Evolutionary conservation across 2,888 invertebrate genomes (phyloP).

Genomic region (Eilema griseolum): DNA sequence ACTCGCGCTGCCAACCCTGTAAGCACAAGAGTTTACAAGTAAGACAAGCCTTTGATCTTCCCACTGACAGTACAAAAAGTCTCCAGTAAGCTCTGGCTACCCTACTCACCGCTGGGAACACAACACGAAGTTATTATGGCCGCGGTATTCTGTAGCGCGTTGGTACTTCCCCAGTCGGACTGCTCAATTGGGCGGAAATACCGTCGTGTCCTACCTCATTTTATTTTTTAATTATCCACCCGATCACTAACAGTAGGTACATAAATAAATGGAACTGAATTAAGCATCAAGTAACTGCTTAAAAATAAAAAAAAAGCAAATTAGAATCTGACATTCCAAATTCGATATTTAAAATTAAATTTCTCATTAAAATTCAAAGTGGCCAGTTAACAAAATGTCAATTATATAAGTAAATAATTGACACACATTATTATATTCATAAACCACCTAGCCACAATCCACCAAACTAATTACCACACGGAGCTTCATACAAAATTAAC

Average conservation of each 20-base stretch:
- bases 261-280: background rate
- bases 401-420: constrained; percentile 1
- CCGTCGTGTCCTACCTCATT: background rate
- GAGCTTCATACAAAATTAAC: constrained; percentile 20
- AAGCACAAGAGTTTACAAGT: too few species aligned
- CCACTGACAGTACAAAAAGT: too few species aligned
- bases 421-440: constrained; percentile 10
- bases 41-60: too few species aligned
- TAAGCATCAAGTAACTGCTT: background rate
- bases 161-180: too few species aligned
- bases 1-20: too few species aligned
- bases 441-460: constrained; percentile 5
- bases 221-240: background rate
- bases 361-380: constrained; percentile 1
- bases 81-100: too few species aligned
- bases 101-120: too few species aligned
- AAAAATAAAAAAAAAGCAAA: background rate
- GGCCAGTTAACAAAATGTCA: constrained; percentile 6
- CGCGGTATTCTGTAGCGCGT: too few species aligned
- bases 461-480: constrained; percentile 11
- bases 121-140: too few species aligned
- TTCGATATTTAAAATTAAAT: background rate
- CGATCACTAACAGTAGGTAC: background rate
- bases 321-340: constrained; percentile 3
- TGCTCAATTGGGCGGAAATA: too few species aligned